Conservation (phyloP, 2,113 vertebrate genomes). For the Meriones unguiculatus region DNA sequence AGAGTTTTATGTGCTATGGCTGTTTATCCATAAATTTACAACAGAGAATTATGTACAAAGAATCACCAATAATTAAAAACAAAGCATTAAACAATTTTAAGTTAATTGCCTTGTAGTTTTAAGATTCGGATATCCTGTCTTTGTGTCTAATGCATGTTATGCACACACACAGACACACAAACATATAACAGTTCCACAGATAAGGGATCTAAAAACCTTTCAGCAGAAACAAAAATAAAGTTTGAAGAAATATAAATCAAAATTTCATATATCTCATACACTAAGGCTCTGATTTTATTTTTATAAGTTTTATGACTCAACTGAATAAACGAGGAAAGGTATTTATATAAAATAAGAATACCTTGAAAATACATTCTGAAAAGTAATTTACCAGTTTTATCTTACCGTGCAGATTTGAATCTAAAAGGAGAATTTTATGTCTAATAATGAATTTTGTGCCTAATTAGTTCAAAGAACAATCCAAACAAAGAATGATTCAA, state of each 20-base stretch:
- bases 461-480: neutral
- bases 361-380: constrained; percentile 52
- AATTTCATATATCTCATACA: constrained; percentile 12
- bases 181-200: neutral
- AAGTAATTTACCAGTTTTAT: constrained; percentile 51
- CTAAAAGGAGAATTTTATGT: constrained; percentile 42
- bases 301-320: constrained; percentile 58
- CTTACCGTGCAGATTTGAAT: constrained; percentile 19
- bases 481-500: neutral
- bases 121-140: neutral
- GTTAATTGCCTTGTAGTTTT: neutral
- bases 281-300: constrained; percentile 28
- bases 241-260: constrained; percentile 17
- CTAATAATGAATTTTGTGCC: neutral
- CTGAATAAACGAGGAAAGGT: constrained; percentile 21
- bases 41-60: neutral
- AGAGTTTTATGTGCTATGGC: neutral
- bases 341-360: constrained; percentile 61
- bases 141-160: neutral
- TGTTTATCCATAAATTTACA: neutral
- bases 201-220: neutral
- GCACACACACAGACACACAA: rapidly evolving
- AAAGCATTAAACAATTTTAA: neutral
- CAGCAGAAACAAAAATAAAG: neutral
- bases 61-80: neutral